Evolutionary conservation across 1,140 invertebrate species (phyloP).

Genomic region (Archivesica marissinica): DNA sequence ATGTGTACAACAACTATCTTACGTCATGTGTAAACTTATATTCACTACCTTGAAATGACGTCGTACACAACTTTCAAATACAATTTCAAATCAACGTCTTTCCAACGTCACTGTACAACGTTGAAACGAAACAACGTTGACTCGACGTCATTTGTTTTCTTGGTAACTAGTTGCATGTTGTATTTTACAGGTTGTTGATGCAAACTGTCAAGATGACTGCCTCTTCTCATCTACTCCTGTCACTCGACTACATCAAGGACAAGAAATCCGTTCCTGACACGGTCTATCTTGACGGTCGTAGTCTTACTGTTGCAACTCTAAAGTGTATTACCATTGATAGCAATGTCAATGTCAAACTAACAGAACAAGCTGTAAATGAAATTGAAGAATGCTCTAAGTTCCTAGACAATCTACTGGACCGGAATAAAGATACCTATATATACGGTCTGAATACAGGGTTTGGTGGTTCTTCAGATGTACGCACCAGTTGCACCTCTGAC

Average conservation of each 20-base stretch:
- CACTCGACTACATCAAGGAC: constrained; percentile 1
- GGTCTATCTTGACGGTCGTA: neutral
- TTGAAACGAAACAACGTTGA: too few relatives aligned
- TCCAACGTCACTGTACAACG: too few relatives aligned
- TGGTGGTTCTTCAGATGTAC: constrained; percentile 41
- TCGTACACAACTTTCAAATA: too few relatives aligned
- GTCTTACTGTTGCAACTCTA: neutral
- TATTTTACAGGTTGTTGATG: too few relatives aligned
- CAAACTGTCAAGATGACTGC: too few relatives aligned
- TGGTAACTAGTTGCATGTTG: too few relatives aligned
- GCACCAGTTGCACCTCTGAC: constrained; percentile 19
- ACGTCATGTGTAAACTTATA: too few relatives aligned
- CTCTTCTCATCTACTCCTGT: neutral
- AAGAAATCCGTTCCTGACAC: neutral
- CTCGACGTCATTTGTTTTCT: too few relatives aligned
- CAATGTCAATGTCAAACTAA: neutral
- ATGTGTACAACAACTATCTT: too few relatives aligned
- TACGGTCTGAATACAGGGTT: constrained; percentile 49
- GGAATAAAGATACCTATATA: neutral
- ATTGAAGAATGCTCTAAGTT: neutral
- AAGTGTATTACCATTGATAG: constrained; percentile 25
- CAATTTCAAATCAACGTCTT: too few relatives aligned
- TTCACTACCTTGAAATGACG: too few relatives aligned
- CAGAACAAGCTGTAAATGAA: neutral
- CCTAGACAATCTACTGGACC: neutral